Base-by-base conservation (phyloP, 2,888 invertebrate species). In the Eudemis profundana region DNA sequence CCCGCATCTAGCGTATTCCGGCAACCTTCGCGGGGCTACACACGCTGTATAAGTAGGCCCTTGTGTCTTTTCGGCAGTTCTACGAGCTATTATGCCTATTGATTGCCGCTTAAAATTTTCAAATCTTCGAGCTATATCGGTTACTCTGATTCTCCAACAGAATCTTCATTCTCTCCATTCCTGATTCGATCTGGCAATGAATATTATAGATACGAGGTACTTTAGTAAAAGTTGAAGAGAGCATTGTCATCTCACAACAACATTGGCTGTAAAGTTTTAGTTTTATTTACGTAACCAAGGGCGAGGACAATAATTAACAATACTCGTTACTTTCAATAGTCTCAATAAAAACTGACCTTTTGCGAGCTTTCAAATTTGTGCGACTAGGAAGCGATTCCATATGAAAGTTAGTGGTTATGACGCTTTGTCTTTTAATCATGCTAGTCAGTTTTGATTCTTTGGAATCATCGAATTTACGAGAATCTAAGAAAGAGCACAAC, bases 211-310 rank as follows among this genome's bases (percentile, higher is more conserved):
- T 8, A 12, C 8, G 7, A 33, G 2, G 5, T 33, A 33, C 33
- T 10, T 0, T 10, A 33, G 8, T 33, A 33, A 33, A 33, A 50
- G 4, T 14, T 23, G 40, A 8, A 21, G 23, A 54, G 23, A 54
- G 15, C 14, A 15, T 40, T 23, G 3, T 29, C 27, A 27, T 29
- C 23, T 51, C 27, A 23, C 1, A n/a, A 2, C 10, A 27, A 15
- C 27, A 29, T 33, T 42, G 40, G 40, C 15, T 27, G 8, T 38
- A 38, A 27, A 23, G 17, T 36, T 38, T 8, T 29, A 29, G 17
- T 57, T 42, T 50, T 63, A 63, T 63, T 61, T 14, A n/a, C 54
- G 21, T 2, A 19, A 57, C 33, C 63, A 63, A 63, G 56, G 63
- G 56, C 56, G 56, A 44, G 36, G 21, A 29, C 42, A 23, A 40